Base-by-base conservation (phyloP, 2,113 vertebrate species). In the Sceloporus tristichus region DNA sequence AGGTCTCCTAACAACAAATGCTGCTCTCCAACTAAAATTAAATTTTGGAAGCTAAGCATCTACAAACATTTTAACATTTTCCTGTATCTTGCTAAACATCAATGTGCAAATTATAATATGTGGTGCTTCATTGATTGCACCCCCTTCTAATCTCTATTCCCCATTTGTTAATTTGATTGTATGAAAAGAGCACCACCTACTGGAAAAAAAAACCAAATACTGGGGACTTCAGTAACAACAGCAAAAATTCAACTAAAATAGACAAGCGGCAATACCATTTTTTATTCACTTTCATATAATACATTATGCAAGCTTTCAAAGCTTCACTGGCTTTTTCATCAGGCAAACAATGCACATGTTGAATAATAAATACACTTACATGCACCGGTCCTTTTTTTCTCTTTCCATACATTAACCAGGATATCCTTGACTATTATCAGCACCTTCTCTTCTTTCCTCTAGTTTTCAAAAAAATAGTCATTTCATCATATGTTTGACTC, bases 141-240 rank as follows among this genome's bases (percentile, higher is more conserved):
- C 42, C 8, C 79, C 34, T 10, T 27, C 48, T 29, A 14, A 42
- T 34, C 16, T 13, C 74, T 38, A 74, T 23, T 78, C 34, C 42
- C 7, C 18, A 68, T 27, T 38, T 21, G 16, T 29, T 54, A 27
- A 4, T 13, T 86, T 34, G 87, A 88, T 6, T 0, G 1, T 91
- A 91, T 92, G 79, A 90, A 88, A 86, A 88, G 62, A 94, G 93
- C 94, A 91, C 95, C 95, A 95, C 77, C 96, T 96, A 93, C 96
- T 19, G 96, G 95, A 6, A 0, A 79, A 6, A 0, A 78, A 29
- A 11, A 16, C 5, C 66, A 81, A 25, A 3, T 5, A 0, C 2
- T 0, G 1, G 23, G 10, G 27, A 29, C 0, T 14, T 1, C 21
- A 27, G 23, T 71, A 53, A 4, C 9, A 29, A 83, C 29, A 68